Evolutionary conservation across 2,113 vertebrate genomes (phyloP).

Genomic region (Piprites chloris): DNA sequence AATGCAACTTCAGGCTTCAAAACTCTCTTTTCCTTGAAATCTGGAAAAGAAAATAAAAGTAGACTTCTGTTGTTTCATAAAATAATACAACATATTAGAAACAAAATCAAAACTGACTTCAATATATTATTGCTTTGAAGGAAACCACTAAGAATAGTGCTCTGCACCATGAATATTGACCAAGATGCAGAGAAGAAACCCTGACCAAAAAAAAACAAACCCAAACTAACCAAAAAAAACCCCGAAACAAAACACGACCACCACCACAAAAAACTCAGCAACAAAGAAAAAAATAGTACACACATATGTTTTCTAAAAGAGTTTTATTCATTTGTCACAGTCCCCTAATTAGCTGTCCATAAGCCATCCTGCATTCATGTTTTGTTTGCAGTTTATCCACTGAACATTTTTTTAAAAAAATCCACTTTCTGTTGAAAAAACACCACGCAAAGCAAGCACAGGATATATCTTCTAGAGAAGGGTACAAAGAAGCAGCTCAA

Average conservation of each 20-base stretch:
- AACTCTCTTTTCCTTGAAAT: neutral
- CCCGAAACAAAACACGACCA: neutral
- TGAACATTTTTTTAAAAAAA: neutral
- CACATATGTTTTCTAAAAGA: neutral
- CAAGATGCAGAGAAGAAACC: neutral
- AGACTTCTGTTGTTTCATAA: neutral
- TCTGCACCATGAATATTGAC: neutral
- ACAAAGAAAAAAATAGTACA: neutral
- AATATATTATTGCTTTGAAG: neutral
- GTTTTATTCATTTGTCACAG: neutral
- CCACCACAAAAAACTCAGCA: accelerated
- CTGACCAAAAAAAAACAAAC: neutral
- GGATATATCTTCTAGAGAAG: neutral
- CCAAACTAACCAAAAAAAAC: too few species aligned
- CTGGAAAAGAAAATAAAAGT: neutral
- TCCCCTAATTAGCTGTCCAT: neutral
- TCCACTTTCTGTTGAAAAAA: neutral
- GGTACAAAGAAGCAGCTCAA: neutral
- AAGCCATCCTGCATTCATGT: neutral
- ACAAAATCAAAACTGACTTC: neutral
- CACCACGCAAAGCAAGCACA: neutral
- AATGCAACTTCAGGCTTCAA: neutral
- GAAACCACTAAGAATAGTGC: neutral
- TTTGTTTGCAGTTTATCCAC: neutral
- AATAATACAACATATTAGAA: neutral